Evolutionary conservation across 2,888 invertebrate genomes (phyloP).

Genomic region (Harpalus rufipes): DNA sequence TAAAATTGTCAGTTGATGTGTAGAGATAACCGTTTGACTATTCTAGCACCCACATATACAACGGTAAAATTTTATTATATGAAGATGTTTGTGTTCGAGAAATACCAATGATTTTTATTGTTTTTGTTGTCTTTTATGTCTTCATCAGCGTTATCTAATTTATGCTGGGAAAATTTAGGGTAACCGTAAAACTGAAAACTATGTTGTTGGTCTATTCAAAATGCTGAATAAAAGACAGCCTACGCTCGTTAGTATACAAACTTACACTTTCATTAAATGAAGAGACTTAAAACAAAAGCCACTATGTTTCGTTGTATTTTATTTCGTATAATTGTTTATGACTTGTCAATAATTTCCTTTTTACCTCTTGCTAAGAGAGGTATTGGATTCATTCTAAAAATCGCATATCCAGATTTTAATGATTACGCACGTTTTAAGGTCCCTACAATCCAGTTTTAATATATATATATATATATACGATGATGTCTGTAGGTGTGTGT

Average conservation of each 20-base stretch:
- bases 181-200: background rate
- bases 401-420: too few species aligned
- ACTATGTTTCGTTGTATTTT: too few species aligned
- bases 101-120: conserved; percentile 24
- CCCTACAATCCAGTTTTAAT: too few species aligned
- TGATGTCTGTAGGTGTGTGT: too few species aligned
- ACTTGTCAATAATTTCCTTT: too few species aligned
- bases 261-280: background rate
- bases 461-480: too few species aligned
- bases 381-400: too few species aligned
- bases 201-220: background rate
- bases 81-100: conserved; percentile 34
- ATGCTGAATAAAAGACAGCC: background rate
- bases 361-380: too few species aligned
- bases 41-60: conserved; percentile 43
- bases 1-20: background rate
- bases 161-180: background rate
- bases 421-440: too few species aligned
- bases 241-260: background rate
- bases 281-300: too few species aligned
- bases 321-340: too few species aligned
- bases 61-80: conserved; percentile 53
- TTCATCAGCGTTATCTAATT: conserved; percentile 34
- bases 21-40: conserved; percentile 14
- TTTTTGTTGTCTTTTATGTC: conserved; percentile 25